Evolutionary conservation across 2,113 vertebrate genomes (phyloP).

Genomic region (Melanostigma gelatinosum): DNA sequence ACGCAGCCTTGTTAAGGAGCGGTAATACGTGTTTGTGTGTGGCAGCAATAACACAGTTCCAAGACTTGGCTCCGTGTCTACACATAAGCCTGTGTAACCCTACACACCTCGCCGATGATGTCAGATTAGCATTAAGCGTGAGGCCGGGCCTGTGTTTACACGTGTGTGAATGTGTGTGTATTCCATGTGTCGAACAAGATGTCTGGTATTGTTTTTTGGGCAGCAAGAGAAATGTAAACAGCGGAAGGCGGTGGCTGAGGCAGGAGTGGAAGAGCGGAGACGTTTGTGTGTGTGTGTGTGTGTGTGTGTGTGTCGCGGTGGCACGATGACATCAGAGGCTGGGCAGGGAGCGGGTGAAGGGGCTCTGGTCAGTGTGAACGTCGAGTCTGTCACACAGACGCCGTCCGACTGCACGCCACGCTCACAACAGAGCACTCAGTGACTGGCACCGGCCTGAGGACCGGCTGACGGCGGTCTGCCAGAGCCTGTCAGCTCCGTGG

Average conservation of each 20-base stretch:
- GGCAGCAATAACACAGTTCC: constrained; percentile 75
- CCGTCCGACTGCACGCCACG: constrained; percentile 61
- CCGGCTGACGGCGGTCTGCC: constrained; percentile 71
- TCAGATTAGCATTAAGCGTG: constrained; percentile 82
- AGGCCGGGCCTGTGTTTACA: constrained; percentile 66
- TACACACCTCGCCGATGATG: constrained; percentile 77
- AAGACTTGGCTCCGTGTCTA: constrained; percentile 62
- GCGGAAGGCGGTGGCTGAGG: constrained; percentile 76
- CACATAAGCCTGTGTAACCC: constrained; percentile 72
- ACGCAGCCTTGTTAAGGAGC: constrained; percentile 74
- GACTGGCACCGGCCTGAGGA: constrained; percentile 60
- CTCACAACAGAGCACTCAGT: constrained; percentile 75
- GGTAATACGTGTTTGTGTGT: constrained; percentile 79
- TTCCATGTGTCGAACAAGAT: constrained; percentile 65
- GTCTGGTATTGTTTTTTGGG: constrained; percentile 82
- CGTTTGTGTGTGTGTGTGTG: constrained; percentile 58
- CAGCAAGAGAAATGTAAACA: constrained; percentile 80
- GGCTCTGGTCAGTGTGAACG: constrained; percentile 80
- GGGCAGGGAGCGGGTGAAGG: constrained; percentile 68
- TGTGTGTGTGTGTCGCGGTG: constrained; percentile 31
- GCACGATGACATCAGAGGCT: constrained; percentile 78
- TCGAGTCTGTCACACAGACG: constrained; percentile 79
- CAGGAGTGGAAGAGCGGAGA: constrained; percentile 70
- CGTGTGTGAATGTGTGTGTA: constrained; percentile 36
- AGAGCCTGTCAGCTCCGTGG: constrained; percentile 71